Evolutionary conservation across 2,797 vertebrate genomes (phyloP).

Genomic region (Muscicapa striata): DNA sequence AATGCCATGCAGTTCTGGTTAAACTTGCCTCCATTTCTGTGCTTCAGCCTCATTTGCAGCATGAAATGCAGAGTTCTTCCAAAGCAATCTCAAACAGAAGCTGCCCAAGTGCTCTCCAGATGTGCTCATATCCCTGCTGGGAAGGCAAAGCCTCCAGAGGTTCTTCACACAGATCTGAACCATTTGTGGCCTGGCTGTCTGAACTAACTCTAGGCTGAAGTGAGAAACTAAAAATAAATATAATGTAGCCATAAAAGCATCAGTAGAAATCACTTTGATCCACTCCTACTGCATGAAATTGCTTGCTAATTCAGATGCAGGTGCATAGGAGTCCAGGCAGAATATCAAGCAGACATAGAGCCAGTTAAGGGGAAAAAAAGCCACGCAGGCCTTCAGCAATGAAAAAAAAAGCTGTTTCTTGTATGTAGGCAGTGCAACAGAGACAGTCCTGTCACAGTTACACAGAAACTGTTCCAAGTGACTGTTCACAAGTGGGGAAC

Average conservation of each 20-base stretch:
- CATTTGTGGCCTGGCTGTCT: background rate
- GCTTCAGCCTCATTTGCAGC: background rate
- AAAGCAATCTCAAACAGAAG: background rate
- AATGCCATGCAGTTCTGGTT: background rate
- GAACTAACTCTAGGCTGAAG: background rate
- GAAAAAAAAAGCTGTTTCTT: background rate
- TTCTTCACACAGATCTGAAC: background rate
- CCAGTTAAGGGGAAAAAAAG: too few species aligned
- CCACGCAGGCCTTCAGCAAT: background rate
- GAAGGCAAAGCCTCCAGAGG: background rate
- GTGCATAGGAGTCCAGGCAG: background rate
- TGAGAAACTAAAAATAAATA: background rate
- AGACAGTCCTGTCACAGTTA: background rate
- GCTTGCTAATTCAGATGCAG: background rate
- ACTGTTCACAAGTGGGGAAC: background rate
- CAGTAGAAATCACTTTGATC: background rate
- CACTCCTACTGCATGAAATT: background rate
- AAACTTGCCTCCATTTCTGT: background rate
- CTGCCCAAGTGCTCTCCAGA: background rate
- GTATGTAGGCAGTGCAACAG: background rate
- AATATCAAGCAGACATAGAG: background rate
- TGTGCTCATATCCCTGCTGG: fast-evolving
- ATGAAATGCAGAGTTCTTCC: background rate
- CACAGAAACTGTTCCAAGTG: background rate
- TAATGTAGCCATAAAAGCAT: background rate